phyloP scores from a whole-genome alignment of 2,797 vertebrate genomes.

The Phrynocephalus guinanensis region DNA sequence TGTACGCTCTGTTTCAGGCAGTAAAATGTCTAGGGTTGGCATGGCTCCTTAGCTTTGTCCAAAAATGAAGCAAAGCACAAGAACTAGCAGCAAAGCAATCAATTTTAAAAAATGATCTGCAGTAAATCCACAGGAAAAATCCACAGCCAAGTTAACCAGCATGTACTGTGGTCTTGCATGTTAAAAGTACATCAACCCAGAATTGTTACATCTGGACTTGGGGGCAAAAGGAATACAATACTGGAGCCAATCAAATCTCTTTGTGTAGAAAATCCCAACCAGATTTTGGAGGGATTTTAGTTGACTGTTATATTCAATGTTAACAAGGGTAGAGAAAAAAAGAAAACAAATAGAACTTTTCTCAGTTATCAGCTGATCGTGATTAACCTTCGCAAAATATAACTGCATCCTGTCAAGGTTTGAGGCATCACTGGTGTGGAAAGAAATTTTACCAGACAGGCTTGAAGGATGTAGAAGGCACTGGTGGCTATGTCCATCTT shows the following conservation, averaged over 20 bases:
- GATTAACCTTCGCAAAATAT: slow-evolving; percentile 11
- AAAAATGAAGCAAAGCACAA: background rate
- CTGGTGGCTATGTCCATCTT: too few relatives aligned
- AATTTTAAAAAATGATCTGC: background rate
- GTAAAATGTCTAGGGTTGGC: background rate
- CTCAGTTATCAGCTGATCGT: slow-evolving; percentile 11
- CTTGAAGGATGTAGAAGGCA: background rate
- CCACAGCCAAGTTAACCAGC: background rate
- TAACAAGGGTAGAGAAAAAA: background rate
- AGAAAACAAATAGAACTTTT: slow-evolving; percentile 5
- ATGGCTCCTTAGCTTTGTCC: background rate
- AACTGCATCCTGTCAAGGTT: slow-evolving; percentile 7
- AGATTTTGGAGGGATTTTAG: slow-evolving; percentile 12
- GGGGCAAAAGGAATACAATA: background rate
- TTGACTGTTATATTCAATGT: slow-evolving; percentile 3
- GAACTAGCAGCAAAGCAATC: background rate
- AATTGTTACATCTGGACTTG: background rate
- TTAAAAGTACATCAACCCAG: background rate
- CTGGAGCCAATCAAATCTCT: background rate
- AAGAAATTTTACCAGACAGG: background rate
- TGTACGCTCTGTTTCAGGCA: background rate
- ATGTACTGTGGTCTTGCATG: background rate
- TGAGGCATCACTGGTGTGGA: slow-evolving; percentile 10
- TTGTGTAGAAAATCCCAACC: background rate
- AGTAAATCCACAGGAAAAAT: background rate